These are phyloP conservation scores for Carollia perspicillata DNA, from an alignment of 2,113 vertebrate genomes.

Conservation along the genomic window DNA sequence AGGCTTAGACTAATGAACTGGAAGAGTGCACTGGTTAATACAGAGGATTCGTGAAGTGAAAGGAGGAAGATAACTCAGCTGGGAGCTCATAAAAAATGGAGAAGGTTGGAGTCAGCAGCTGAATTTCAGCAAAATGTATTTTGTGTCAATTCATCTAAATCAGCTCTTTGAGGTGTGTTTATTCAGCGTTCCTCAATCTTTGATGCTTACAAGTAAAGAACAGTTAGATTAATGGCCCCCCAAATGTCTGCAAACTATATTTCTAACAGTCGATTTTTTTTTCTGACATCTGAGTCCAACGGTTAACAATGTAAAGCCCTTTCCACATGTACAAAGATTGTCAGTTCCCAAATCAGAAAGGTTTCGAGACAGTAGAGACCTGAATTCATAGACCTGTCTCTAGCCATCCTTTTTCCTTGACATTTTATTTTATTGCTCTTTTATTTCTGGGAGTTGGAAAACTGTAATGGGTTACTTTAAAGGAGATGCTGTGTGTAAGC, in stretches of 20 bases:
- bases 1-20: background rate
- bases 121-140: constrained; percentile 8
- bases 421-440: constrained; percentile 50
- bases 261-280: constrained; percentile 26
- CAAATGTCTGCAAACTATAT: constrained; percentile 34
- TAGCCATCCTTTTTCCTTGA: constrained; percentile 22
- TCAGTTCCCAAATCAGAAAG: constrained; percentile 5
- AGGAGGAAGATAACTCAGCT: constrained; percentile 5
- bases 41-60: background rate
- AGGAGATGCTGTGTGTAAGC: constrained; percentile 8
- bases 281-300: background rate
- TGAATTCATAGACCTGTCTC: constrained; percentile 36
- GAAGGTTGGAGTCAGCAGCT: constrained; percentile 31
- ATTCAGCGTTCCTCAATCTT: background rate
- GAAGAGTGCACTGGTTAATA: background rate
- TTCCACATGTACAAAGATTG: background rate
- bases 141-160: constrained; percentile 48
- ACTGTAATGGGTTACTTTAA: constrained; percentile 59
- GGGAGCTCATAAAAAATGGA: constrained; percentile 19
- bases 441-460: constrained; percentile 42
- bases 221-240: constrained; percentile 54
- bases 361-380: constrained; percentile 28
- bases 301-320: background rate
- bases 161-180: constrained; percentile 43
- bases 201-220: constrained; percentile 33